These are phyloP conservation scores for Sarcophilus harrisii DNA, from an alignment of 2,797 vertebrate genomes.

Conservation along the genomic window DNA sequence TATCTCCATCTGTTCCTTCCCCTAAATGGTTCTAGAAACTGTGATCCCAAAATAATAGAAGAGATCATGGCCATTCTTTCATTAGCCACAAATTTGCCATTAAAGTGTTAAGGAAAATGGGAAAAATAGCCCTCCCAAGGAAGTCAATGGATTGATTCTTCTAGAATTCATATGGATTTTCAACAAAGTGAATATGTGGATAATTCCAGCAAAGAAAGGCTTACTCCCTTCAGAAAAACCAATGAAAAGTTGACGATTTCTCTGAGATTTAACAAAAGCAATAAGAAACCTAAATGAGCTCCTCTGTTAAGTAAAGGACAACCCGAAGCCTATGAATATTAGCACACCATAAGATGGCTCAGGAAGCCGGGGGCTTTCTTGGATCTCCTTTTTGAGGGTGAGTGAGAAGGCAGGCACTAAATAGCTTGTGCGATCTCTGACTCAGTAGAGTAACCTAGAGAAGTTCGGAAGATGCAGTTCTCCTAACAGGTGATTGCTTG, in stretches of 20 bases:
- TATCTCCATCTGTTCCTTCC: conserved; percentile 21
- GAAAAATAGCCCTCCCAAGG: background rate
- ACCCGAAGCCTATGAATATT: background rate
- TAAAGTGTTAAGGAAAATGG: conserved; percentile 53
- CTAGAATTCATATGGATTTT: background rate
- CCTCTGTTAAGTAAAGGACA: background rate
- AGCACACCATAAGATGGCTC: background rate
- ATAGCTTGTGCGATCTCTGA: background rate
- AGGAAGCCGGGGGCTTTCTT: background rate
- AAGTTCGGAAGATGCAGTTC: background rate
- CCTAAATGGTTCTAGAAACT: conserved; percentile 2
- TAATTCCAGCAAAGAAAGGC: background rate
- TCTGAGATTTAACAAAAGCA: background rate
- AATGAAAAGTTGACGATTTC: background rate
- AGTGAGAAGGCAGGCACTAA: background rate
- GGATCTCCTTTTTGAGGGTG: background rate
- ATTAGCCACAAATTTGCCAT: conserved; percentile 61
- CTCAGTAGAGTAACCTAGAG: background rate
- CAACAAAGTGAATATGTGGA: background rate
- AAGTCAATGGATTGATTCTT: background rate
- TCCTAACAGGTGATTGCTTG: background rate
- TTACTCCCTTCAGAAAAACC: background rate
- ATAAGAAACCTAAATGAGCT: background rate
- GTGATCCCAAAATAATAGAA: conserved; percentile 48
- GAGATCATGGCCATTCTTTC: conserved; percentile 61